Percentiles rank a stretch among this genome's conserved stretches.
Conservation (phyloP, 1,140 invertebrate genomes). For the Mya arenaria region DNA sequence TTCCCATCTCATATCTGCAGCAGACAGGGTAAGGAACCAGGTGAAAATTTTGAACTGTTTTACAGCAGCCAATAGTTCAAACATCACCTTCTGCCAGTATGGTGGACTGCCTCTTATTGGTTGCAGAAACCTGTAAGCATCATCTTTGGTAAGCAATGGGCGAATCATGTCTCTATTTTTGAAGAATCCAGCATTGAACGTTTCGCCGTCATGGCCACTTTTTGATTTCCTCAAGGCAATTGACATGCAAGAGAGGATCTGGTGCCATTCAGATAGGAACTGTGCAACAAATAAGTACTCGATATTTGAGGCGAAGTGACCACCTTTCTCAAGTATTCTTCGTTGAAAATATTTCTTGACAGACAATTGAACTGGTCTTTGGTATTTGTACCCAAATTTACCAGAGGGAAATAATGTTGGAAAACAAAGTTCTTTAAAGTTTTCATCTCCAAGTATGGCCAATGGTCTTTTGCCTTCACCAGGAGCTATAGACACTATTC, state of each 20-base stretch:
- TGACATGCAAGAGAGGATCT: slow-evolving; percentile 37
- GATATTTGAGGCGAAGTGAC: slow-evolving; percentile 43
- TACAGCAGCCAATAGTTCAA: slow-evolving; percentile 52
- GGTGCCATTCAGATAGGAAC: slow-evolving; percentile 43
- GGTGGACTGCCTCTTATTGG: slow-evolving; percentile 52
- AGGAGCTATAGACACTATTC: slow-evolving; percentile 42
- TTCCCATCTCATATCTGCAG: slow-evolving; percentile 61
- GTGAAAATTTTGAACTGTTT: slow-evolving; percentile 51
- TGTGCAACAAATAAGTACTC: slow-evolving; percentile 55
- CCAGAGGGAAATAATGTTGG: slow-evolving; percentile 49
- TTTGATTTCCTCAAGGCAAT: slow-evolving; percentile 42
- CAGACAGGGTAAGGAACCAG: slow-evolving; percentile 58
- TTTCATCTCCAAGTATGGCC: slow-evolving; percentile 27
- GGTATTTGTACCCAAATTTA: slow-evolving; percentile 47
- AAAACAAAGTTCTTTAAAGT: slow-evolving; percentile 53
- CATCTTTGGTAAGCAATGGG: slow-evolving; percentile 47
- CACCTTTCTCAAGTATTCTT: slow-evolving; percentile 39
- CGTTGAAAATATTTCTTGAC: slow-evolving; percentile 55
- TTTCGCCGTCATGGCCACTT: slow-evolving; percentile 17
- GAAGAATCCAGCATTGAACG: slow-evolving; percentile 42
- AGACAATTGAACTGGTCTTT: slow-evolving; percentile 40
- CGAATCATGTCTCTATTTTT: slow-evolving; percentile 35
- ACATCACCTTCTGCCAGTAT: slow-evolving; percentile 57
- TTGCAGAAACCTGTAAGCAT: slow-evolving; percentile 56
- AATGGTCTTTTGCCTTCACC: slow-evolving; percentile 49